phyloP scores from a whole-genome alignment of 1,140 invertebrate genomes.

The Planococcus citri region DNA sequence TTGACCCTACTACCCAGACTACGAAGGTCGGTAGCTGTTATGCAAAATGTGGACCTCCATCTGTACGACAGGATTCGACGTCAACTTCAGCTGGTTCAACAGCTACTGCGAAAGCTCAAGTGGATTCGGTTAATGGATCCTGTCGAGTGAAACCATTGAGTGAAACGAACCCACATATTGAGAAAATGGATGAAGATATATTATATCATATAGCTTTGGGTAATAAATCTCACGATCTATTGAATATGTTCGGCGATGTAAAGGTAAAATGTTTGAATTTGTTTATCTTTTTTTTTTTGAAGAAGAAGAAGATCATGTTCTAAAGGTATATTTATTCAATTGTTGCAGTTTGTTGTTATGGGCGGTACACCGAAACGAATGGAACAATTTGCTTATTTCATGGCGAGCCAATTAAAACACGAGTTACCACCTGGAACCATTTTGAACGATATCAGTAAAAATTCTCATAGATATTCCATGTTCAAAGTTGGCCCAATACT shows the following conservation, averaged over 20 bases:
- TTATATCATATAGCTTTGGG: constrained; percentile 87
- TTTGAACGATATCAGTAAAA: constrained; percentile 76
- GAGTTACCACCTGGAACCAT: constrained; percentile 76
- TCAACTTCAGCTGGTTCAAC: no score
- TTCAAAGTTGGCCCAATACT: constrained; percentile 92
- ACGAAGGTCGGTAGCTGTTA: no score
- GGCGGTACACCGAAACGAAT: constrained; percentile 91
- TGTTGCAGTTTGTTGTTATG: constrained; percentile 87
- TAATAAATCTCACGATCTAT: constrained; percentile 78
- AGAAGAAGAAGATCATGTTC: not conserved
- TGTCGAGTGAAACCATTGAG: not conserved
- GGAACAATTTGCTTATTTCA: constrained; percentile 82
- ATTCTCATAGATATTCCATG: constrained; percentile 89
- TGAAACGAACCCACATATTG: constrained; percentile 61
- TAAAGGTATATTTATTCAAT: not conserved
- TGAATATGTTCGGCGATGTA: constrained; percentile 92
- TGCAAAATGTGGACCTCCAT: no score
- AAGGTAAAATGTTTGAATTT: constrained; percentile 50
- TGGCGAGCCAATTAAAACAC: constrained; percentile 81
- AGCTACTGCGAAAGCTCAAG: no score
- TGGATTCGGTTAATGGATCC: no score
- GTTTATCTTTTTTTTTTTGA: not conserved
- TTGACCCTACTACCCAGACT: no score
- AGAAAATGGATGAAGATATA: constrained; percentile 85
- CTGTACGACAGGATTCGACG: no score